Percentiles rank a stretch among this genome's conserved stretches.
Conservation (phyloP, 2,888 invertebrate species). For the Podabrus alpinus region DNA sequence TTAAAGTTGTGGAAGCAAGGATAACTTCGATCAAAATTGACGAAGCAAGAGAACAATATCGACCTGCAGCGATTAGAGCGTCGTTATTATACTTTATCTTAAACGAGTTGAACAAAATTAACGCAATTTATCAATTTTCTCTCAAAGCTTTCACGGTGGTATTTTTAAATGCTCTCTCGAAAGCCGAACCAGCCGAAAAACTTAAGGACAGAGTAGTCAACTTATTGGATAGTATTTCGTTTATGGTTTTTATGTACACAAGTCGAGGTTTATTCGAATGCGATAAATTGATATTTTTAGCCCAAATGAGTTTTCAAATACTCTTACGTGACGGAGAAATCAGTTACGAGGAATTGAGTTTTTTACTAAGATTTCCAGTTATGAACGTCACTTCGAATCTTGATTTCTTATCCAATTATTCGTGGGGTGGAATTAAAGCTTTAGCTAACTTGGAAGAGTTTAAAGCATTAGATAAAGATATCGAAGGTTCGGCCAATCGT, state of each 20-base stretch:
- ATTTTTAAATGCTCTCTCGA: constrained; percentile 80
- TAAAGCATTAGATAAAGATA: constrained; percentile 84
- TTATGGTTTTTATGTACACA: constrained; percentile 84
- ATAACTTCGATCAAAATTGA: constrained; percentile 86
- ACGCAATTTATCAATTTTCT: constrained; percentile 95
- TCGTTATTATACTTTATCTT: constrained; percentile 92
- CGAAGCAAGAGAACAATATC: constrained; percentile 86
- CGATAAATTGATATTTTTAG: constrained; percentile 89
- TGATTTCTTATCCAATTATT: constrained; percentile 77
- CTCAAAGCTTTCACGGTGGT: constrained; percentile 92
- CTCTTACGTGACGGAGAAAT: constrained; percentile 69
- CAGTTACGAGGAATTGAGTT: constrained; percentile 78
- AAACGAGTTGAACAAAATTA: constrained; percentile 89
- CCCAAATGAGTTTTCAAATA: constrained; percentile 77
- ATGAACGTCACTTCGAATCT: constrained; percentile 76
- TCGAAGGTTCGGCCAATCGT: constrained; percentile 87
- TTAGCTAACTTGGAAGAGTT: constrained; percentile 78
- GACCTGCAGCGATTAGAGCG: constrained; percentile 82
- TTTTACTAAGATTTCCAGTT: constrained; percentile 82
- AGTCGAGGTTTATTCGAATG: constrained; percentile 88
- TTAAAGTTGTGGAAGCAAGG: constrained; percentile 86
- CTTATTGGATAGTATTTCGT: constrained; percentile 86
- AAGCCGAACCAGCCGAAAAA: constrained; percentile 70
- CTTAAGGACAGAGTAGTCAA: constrained; percentile 73
- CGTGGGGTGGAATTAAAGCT: constrained; percentile 91